Percentiles rank a stretch among this genome's conserved stretches.
Evolutionary conservation across 2,113 vertebrate genomes (phyloP).

Genomic region (Silurus glanis): DNA sequence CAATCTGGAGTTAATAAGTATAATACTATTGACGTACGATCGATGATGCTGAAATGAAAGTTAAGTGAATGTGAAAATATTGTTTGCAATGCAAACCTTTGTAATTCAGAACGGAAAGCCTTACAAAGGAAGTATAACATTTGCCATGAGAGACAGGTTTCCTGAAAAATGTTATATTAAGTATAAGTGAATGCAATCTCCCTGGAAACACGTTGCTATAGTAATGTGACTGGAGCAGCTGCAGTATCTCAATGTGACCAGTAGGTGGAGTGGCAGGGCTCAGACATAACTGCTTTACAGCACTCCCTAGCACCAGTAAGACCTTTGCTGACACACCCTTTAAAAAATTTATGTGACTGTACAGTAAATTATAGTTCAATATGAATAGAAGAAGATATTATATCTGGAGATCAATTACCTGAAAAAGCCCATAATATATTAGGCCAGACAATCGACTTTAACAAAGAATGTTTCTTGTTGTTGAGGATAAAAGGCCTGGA

Average conservation of each 20-base stretch:
- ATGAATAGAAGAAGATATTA: neutral
- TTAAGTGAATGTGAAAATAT: neutral
- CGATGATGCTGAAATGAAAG: neutral
- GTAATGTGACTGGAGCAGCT: slow-evolving; percentile 37
- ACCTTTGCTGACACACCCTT: slow-evolving; percentile 19
- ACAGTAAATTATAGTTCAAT: neutral
- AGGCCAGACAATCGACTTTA: neutral
- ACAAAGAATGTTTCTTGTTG: neutral
- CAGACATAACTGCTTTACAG: slow-evolving; percentile 38
- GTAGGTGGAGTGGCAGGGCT: slow-evolving; percentile 68
- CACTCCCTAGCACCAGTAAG: neutral
- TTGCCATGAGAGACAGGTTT: neutral
- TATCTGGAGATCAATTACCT: neutral
- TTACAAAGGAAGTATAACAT: neutral
- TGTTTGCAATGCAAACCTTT: no score
- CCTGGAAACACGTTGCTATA: slow-evolving; percentile 12
- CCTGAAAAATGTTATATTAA: neutral
- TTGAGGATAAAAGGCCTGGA: slow-evolving; percentile 4
- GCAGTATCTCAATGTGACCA: slow-evolving; percentile 57
- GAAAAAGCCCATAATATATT: neutral
- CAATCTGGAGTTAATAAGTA: neutral
- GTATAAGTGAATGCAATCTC: neutral
- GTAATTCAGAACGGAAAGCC: no score
- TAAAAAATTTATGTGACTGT: slow-evolving; percentile 5
- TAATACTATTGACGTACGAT: neutral